These are phyloP conservation scores for Dendrocincla fuliginosa DNA, from an alignment of 2,797 vertebrate species.

Conservation along the genomic window DNA sequence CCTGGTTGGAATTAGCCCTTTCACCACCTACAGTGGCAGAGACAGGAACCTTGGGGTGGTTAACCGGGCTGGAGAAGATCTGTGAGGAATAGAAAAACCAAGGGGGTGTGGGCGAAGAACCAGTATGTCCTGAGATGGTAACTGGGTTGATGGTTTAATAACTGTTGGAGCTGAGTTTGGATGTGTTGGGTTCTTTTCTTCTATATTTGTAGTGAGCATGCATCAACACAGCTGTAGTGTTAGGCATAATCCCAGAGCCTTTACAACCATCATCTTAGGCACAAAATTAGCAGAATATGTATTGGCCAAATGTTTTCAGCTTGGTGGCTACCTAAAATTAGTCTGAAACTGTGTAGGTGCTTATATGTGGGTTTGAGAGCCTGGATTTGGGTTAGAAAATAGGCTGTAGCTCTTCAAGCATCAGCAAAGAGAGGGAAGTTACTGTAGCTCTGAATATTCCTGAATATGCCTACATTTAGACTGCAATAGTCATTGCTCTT, in stretches of 20 bases:
- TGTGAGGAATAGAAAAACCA: not conserved
- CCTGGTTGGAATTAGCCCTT: not conserved
- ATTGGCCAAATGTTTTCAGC: constrained; percentile 23
- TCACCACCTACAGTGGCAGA: not conserved
- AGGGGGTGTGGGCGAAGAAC: not conserved
- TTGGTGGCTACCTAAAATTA: constrained; percentile 62
- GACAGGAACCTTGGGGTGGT: not conserved
- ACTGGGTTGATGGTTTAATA: not conserved
- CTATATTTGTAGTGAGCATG: constrained; percentile 36
- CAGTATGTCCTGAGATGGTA: not conserved
- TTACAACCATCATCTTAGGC: constrained; percentile 8
- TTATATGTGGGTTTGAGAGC: not conserved
- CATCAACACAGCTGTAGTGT: constrained; percentile 50
- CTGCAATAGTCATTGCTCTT: not conserved
- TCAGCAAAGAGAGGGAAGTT: not conserved
- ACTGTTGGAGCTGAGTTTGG: not conserved
- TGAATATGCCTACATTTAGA: constrained; percentile 1
- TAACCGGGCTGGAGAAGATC: not conserved
- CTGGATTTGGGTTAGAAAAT: constrained; percentile 28
- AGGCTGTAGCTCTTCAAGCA: constrained; percentile 7
- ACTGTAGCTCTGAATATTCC: not conserved
- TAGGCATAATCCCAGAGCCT: constrained; percentile 25
- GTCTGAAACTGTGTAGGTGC: constrained; percentile 42
- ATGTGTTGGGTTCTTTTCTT: not conserved
- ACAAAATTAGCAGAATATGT: not conserved